Evolutionary conservation across 2,797 vertebrate genomes (phyloP), one percentile per base, ranked within the genome.

Genomic region (Sandelia bainsii): DNA sequence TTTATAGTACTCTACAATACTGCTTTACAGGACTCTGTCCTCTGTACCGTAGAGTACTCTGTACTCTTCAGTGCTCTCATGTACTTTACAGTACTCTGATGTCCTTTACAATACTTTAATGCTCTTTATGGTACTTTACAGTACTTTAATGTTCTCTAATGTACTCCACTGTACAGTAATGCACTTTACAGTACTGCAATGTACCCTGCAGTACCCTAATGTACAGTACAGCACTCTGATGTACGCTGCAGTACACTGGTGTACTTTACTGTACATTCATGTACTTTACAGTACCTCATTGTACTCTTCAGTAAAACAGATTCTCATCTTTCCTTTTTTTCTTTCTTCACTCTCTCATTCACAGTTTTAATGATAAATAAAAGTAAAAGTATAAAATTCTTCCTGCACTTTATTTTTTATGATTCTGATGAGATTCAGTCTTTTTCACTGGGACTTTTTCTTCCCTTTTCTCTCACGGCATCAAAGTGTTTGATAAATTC

Each of bases 351-450:
- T 69, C 45, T 70, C 40, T 69, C 14, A 6, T 69, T 23, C 16
- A 29, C 62, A 12, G n/a, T 13, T 69, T 72, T 70, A 37, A 0
- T 75, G 16, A 73, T 42, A 50, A 71, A 74, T 62, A 25, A 52
- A 16, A 59, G 46, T 62, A 25, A 52, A 16, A 59, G 46, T 1
- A 46, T 52, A 19, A 49, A 67, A 32, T 16, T 34, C n/a, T 29
- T 52, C 23, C 0, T 10, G 3, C 7, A 10, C 6, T 61, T 73
- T 23, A 17, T 34, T 76, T 32, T 23, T n/a, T 5, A 16, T 56
- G n/a, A 48, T 16, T 50, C 51, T 42, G 29, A 22, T 6, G 9
- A 66, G 52, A 69, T 9, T 12, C 22, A 3, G 20, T 58, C 23
- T 63, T 11, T 16, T 20, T 13, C 37, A 39, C 37, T 10, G 37